Evolutionary conservation across 2,888 invertebrate genomes (phyloP).

Genomic region (Leucophora obtusa): DNA sequence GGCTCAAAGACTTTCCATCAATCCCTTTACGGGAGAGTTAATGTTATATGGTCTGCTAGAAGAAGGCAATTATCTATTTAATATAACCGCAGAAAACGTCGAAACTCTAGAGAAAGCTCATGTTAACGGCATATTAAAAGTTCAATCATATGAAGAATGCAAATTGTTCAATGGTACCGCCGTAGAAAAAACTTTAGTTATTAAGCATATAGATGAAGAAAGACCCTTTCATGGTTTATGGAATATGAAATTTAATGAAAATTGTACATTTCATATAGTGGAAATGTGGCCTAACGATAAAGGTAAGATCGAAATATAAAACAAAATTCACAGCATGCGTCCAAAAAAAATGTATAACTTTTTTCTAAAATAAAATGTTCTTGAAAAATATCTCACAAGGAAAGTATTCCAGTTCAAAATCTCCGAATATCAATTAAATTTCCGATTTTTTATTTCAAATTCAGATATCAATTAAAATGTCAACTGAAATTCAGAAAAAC

Average conservation of each 20-base stretch:
- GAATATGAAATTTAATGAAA: conserved; percentile 57
- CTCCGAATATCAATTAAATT: too few relatives aligned
- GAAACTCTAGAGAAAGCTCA: conserved; percentile 48
- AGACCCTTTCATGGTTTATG: conserved; percentile 65
- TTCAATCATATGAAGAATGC: conserved; percentile 65
- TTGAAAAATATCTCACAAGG: too few relatives aligned
- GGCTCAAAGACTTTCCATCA: conserved; percentile 52
- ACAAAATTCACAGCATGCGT: too few relatives aligned
- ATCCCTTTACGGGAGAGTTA: conserved; percentile 65
- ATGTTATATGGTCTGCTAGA: conserved; percentile 60
- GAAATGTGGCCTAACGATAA: conserved; percentile 67
- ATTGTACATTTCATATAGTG: conserved; percentile 66
- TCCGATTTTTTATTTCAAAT: too few relatives aligned
- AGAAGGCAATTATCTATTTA: conserved; percentile 67
- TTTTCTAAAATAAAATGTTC: neutral
- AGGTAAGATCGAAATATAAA: conserved; percentile 54
- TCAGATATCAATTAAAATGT: too few relatives aligned
- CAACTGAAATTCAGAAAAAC: too few relatives aligned
- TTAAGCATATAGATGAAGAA: conserved; percentile 69
- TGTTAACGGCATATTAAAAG: conserved; percentile 60
- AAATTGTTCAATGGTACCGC: conserved; percentile 55
- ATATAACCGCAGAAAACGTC: conserved; percentile 64
- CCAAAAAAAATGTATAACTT: neutral
- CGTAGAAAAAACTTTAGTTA: conserved; percentile 66
- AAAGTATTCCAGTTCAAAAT: too few relatives aligned